Base-by-base conservation (phyloP, 2,888 invertebrate genomes). In the Cephus runcator region DNA sequence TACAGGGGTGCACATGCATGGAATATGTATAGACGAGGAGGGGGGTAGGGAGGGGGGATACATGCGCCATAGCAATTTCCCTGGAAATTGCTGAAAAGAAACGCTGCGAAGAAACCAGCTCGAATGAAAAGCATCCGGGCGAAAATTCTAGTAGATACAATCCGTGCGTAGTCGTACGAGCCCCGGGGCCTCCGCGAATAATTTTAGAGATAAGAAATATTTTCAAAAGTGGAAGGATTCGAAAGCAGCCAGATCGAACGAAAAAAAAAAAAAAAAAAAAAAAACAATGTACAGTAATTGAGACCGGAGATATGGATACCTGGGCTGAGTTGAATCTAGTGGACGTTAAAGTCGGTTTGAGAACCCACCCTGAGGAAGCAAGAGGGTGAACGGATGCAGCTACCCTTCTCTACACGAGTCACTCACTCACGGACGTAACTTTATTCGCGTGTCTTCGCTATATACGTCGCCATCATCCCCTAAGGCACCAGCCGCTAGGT, bases 371-470 rank as follows among this genome's bases (percentile, higher is more conserved):
- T 15, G 6, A 15, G 15, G 40, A 15, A 40, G 40, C 15, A 15
- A 15, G 40, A 40, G 15, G 15, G 6, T 4, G 36, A 36, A 36
- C 15, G 40, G 40, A 40, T 40, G 40, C 40, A 40, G 40, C 40
- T 6, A 40, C 40, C 12, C 56, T 56, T 23, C 23, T 23, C 9
- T 9, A 9, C 56, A 23, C 9, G 23, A 81, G 79, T 79, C 81
- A 79, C 79, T 82, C 79, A 76, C 79, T 82, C 81, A 79, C 75
- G 77, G 75, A 71, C 81, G 83, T 84, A 84, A 85, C 86, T 83
- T 84, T 83, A 85, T 85, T 87, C 86, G 83, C 86, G 84, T 85
- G 87, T 88, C 85, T 87, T 74, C 74, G 35, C 74, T n/a, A 11
- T 34, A n/a, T 34, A 6, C 11, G 6, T n/a, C 35, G 35, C 23